phyloP scores from a whole-genome alignment of 2,113 vertebrate genomes.

The Malaclemys terrapin region DNA sequence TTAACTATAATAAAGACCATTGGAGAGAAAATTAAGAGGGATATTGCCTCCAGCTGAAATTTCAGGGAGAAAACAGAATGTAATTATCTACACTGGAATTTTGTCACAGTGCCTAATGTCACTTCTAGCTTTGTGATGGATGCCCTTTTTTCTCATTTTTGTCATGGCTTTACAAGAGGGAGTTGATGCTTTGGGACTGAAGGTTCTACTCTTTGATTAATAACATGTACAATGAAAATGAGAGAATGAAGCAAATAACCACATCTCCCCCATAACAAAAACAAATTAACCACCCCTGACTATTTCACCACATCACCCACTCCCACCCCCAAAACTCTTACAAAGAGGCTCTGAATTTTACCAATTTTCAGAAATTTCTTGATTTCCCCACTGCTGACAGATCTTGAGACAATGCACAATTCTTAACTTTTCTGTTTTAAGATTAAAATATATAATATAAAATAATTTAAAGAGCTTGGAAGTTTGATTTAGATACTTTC shows the following conservation, averaged over 20 bases:
- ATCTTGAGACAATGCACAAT: background rate
- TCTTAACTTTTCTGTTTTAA: background rate
- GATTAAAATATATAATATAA: background rate
- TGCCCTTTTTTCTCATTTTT: background rate
- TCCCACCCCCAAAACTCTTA: background rate
- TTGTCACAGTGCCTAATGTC: background rate
- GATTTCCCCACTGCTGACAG: background rate
- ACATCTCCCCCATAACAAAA: background rate
- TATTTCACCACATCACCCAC: background rate
- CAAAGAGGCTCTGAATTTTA: background rate
- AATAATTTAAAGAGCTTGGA: background rate
- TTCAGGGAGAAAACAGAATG: background rate
- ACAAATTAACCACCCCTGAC: background rate
- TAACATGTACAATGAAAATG: background rate
- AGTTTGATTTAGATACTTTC: background rate
- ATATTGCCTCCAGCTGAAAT: background rate
- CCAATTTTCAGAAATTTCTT: background rate
- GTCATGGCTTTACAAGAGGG: background rate
- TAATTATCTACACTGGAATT: background rate
- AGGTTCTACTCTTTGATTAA: background rate
- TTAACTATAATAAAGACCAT: rapidly evolving
- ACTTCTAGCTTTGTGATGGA: background rate
- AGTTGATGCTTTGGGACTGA: background rate
- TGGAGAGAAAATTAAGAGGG: background rate
- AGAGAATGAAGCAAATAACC: background rate